These are phyloP conservation scores for Echinarachnius parma DNA, from an alignment of 53 echinoderm and acorn worm genomes.

Conservation along the genomic window DNA sequence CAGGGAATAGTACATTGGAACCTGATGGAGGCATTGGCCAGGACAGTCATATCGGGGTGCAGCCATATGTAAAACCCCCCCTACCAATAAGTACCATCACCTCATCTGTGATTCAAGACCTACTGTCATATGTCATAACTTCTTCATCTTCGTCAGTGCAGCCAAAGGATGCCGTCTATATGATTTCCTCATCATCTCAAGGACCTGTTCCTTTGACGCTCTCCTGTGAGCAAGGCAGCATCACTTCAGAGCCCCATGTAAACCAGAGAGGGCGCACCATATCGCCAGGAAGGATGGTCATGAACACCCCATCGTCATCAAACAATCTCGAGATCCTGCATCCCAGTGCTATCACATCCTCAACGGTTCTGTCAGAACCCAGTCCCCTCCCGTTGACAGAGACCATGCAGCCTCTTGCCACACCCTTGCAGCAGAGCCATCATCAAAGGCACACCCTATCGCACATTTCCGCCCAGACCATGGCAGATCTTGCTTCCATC, in stretches of 20 bases:
- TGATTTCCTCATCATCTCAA: not conserved
- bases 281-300: conserved; percentile 8
- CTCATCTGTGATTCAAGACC: conserved; percentile 14
- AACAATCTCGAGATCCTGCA: conserved; percentile 18
- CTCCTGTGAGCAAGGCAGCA: conserved; percentile 12
- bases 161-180: conserved; percentile 14
- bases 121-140: conserved; percentile 23
- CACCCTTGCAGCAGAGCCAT: conserved; percentile 11
- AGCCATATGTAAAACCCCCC: too few species aligned
- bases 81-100: not conserved
- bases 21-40: not conserved
- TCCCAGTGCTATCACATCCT: not conserved
- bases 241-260: not conserved
- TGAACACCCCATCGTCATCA: conserved; percentile 3
- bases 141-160: conserved; percentile 1
- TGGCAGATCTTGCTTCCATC: conserved; percentile 7
- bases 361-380: conserved; percentile 3
- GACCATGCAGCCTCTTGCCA: conserved; percentile 4
- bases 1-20: conserved; percentile 9
- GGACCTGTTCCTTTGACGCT: not conserved
- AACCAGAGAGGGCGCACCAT: too few species aligned
- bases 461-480: not conserved
- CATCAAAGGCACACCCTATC: conserved; percentile 15
- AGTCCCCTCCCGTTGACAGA: conserved; percentile 11
- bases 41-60: too few species aligned